Conservation (phyloP, 1,140 invertebrate genomes). For the Lepidurus couesii region DNA sequence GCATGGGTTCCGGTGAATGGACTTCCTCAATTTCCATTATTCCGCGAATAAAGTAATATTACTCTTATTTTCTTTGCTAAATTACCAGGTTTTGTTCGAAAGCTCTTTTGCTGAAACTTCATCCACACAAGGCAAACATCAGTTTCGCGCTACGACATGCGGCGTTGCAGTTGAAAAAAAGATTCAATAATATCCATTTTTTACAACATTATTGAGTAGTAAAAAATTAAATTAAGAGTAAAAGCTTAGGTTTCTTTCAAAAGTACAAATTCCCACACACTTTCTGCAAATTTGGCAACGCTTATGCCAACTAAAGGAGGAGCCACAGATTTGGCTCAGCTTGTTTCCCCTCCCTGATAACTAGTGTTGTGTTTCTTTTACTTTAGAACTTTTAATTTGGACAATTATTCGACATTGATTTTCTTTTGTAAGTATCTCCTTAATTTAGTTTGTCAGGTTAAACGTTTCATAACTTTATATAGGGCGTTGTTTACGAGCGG, state of each 20-base stretch:
- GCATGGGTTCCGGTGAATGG: not conserved
- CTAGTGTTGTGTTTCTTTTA: not conserved
- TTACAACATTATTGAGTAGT: no score
- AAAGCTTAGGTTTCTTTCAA: not conserved
- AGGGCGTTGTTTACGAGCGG: not conserved
- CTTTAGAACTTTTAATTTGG: not conserved
- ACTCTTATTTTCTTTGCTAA: no score
- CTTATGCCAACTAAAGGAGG: not conserved
- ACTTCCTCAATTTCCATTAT: not conserved
- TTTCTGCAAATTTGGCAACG: not conserved
- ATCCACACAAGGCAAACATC: not conserved
- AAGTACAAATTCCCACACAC: not conserved
- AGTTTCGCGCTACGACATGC: not conserved
- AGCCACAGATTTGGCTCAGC: conserved; percentile 3
- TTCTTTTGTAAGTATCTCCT: not conserved
- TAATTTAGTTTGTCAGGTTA: no score
- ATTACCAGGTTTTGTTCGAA: no score
- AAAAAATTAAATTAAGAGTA: not conserved
- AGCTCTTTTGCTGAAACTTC: not conserved
- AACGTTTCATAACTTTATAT: no score
- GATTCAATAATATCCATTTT: no score
- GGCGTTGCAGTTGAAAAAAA: not conserved
- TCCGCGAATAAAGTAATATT: no score
- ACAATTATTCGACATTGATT: not conserved
- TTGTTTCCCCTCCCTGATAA: not conserved